A percentile compares a stretch with the other conserved stretches of the same genome.
phyloP scores from a whole-genome alignment of 53 echinoderm and acorn worm species.

The Apostichopus leukothele region DNA sequence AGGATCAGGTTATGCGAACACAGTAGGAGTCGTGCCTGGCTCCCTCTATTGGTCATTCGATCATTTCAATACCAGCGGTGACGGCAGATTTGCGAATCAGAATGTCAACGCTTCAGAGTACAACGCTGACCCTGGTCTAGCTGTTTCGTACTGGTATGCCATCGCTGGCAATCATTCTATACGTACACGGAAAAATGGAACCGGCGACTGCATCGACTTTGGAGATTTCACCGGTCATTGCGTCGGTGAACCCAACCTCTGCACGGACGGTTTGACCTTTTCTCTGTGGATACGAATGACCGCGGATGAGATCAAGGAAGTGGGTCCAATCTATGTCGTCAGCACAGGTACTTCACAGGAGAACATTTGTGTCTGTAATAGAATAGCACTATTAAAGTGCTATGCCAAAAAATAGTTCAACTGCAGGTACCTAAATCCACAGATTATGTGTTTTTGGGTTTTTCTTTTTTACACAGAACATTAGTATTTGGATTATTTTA shows the following conservation, averaged over 20 bases:
- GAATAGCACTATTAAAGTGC: too few relatives aligned
- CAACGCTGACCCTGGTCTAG: slow-evolving; percentile 64
- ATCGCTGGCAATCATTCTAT: slow-evolving; percentile 61
- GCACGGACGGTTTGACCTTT: slow-evolving; percentile 61
- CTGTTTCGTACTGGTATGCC: slow-evolving; percentile 56
- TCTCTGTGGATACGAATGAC: slow-evolving; percentile 78
- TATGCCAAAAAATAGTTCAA: too few relatives aligned
- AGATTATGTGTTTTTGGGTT: too few relatives aligned
- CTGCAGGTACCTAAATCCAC: too few relatives aligned
- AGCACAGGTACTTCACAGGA: slow-evolving; percentile 59
- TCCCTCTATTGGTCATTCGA: slow-evolving; percentile 83
- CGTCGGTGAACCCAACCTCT: slow-evolving; percentile 66
- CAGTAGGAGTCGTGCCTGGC: slow-evolving; percentile 41
- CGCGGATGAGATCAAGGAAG: slow-evolving; percentile 63
- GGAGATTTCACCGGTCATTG: slow-evolving; percentile 74
- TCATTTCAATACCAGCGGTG: slow-evolving; percentile 64
- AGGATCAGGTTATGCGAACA: slow-evolving; percentile 61
- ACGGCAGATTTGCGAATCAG: slow-evolving; percentile 68
- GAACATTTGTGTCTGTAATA: neutral
- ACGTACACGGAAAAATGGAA: slow-evolving; percentile 60
- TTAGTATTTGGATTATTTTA: too few relatives aligned
- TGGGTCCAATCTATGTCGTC: slow-evolving; percentile 70
- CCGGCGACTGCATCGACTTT: slow-evolving; percentile 73
- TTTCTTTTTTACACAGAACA: too few relatives aligned
- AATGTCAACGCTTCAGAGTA: slow-evolving; percentile 62